Evolutionary conservation across 2,888 invertebrate genomes (phyloP).

Genomic region (Caenorhabditis sulstoni): DNA sequence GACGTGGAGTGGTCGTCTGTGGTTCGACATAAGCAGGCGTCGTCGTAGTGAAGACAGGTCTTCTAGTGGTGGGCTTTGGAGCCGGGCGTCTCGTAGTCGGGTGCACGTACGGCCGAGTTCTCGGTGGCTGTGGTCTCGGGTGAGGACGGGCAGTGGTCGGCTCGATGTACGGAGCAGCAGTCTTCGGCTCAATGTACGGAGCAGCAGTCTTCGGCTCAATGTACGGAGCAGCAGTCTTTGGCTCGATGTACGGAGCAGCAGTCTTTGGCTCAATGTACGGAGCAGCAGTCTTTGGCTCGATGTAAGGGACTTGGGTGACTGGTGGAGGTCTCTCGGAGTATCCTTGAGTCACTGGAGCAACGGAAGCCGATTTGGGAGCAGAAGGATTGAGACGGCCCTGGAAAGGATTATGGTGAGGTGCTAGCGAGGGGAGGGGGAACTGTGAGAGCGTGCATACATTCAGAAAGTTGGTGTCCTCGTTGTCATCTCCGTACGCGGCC

Average conservation of each 20-base stretch:
- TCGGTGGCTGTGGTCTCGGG: slow-evolving; percentile 48
- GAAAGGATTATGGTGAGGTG: not conserved
- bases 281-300: slow-evolving; percentile 4
- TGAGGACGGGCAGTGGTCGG: slow-evolving; percentile 39
- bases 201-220: slow-evolving; percentile 23
- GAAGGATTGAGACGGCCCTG: slow-evolving; percentile 39
- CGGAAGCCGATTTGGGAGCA: slow-evolving; percentile 5
- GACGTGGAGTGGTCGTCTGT: slow-evolving; percentile 47
- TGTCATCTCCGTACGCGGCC: slow-evolving; percentile 38
- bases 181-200: slow-evolving; percentile 30
- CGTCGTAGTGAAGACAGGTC: slow-evolving; percentile 32
- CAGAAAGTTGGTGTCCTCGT: slow-evolving; percentile 39
- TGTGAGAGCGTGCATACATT: slow-evolving; percentile 31
- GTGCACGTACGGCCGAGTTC: slow-evolving; percentile 39
- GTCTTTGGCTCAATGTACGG: slow-evolving; percentile 20
- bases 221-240: slow-evolving; percentile 16
- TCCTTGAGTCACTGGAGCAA: slow-evolving; percentile 26
- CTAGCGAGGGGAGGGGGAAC: not conserved
- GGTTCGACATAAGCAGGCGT: slow-evolving; percentile 39
- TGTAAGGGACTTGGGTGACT: slow-evolving; percentile 19
- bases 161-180: slow-evolving; percentile 36
- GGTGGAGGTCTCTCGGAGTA: slow-evolving; percentile 36
- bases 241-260: slow-evolving; percentile 15
- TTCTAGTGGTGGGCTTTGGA: slow-evolving; percentile 22
- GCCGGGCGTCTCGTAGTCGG: slow-evolving; percentile 33